Evolutionary conservation across 1,140 invertebrate genomes (phyloP).

Genomic region (Argopecten irradians): DNA sequence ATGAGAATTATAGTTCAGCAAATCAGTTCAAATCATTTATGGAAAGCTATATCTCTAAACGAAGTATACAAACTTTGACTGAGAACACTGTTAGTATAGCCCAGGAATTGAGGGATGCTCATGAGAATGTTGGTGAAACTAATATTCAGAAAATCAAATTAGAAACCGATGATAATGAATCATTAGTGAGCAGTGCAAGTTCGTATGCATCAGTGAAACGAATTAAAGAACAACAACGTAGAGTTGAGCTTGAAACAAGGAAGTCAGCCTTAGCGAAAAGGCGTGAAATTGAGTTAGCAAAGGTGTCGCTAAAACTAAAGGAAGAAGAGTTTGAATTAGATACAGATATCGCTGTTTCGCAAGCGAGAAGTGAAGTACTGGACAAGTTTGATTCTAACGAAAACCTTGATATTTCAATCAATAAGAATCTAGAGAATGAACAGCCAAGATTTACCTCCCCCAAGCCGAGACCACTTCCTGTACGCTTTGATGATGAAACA

Average conservation of each 20-base stretch:
- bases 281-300: conserved; percentile 38
- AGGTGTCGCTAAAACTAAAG: conserved; percentile 39
- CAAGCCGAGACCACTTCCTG: not conserved
- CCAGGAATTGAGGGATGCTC: not conserved
- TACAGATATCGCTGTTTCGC: conserved; percentile 37
- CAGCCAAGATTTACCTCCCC: not conserved
- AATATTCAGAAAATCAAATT: not conserved
- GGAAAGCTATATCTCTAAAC: not conserved
- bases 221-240: conserved; percentile 40
- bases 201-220: conserved; percentile 1
- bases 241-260: conserved; percentile 29
- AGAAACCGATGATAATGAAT: not conserved
- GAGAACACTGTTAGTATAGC: not conserved
- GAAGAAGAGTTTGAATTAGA: conserved; percentile 42
- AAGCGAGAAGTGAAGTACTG: conserved; percentile 34
- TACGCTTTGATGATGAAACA: not conserved
- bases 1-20: not conserved
- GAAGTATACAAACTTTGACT: not conserved
- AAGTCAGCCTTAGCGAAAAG: conserved; percentile 14
- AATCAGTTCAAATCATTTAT: not conserved
- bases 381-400: not conserved
- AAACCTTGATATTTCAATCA: not conserved
- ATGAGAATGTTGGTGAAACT: not conserved
- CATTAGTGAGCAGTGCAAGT: not conserved
- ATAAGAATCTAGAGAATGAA: not conserved